Evolutionary conservation across 2,113 vertebrate genomes (phyloP).

Genomic region (Chaenocephalus aceratus): DNA sequence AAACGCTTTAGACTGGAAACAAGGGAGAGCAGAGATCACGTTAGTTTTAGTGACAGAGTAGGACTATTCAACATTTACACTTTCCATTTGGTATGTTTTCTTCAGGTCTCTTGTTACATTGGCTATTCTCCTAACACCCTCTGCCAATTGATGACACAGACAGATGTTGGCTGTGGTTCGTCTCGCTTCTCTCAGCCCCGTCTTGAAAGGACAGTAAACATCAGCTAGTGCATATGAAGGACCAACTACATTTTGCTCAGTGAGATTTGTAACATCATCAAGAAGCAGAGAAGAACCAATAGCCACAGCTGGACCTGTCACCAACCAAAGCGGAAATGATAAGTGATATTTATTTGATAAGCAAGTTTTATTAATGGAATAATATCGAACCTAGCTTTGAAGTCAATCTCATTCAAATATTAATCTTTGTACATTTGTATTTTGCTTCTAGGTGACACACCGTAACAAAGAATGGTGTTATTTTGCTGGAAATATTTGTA

Average conservation of each 20-base stretch:
- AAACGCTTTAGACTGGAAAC: conserved; percentile 92
- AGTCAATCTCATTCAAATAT: background rate
- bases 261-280: conserved; percentile 61
- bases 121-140: too few relatives aligned
- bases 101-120: too few relatives aligned
- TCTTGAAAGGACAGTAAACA: conserved; percentile 79
- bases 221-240: conserved; percentile 82
- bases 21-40: background rate
- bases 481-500: too few relatives aligned
- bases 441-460: too few relatives aligned
- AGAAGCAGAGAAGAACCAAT: conserved; percentile 61
- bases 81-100: background rate
- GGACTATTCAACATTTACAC: background rate
- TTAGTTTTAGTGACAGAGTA: background rate
- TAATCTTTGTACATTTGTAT: too few relatives aligned
- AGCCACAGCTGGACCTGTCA: background rate
- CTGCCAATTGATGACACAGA: background rate
- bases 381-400: background rate
- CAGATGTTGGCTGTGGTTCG: background rate
- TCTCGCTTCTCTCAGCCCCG: conserved; percentile 78
- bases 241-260: conserved; percentile 84
- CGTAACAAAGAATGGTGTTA: too few relatives aligned
- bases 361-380: background rate
- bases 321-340: too few relatives aligned
- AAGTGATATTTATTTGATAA: background rate